Evolutionary conservation across 2,888 invertebrate species (phyloP).

Genomic region (Melinaea menophilus): DNA sequence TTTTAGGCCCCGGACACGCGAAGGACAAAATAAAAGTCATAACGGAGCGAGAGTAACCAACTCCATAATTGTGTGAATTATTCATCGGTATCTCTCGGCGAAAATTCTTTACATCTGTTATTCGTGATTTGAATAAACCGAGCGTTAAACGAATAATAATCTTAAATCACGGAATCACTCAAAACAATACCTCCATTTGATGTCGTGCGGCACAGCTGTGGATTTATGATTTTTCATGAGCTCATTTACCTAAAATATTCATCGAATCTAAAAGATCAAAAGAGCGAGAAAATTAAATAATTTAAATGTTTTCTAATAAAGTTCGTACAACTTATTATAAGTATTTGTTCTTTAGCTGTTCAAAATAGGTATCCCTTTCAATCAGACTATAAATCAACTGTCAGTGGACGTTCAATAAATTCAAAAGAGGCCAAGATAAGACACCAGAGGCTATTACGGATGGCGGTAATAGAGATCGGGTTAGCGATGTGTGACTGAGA

Average conservation of each 20-base stretch:
- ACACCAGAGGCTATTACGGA: slow-evolving; percentile 43
- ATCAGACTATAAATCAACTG: slow-evolving; percentile 53
- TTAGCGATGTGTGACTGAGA: slow-evolving; percentile 45
- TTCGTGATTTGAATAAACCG: slow-evolving; percentile 32
- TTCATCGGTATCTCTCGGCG: slow-evolving; percentile 51
- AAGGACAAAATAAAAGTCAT: slow-evolving; percentile 68
- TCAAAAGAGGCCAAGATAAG: slow-evolving; percentile 50
- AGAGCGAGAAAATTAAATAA: background rate
- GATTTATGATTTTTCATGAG: slow-evolving; percentile 12
- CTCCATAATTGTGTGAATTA: slow-evolving; percentile 54
- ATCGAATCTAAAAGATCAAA: background rate
- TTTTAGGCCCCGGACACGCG: slow-evolving; percentile 40
- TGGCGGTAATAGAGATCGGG: slow-evolving; percentile 51
- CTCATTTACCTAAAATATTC: slow-evolving; percentile 11
- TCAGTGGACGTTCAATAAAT: slow-evolving; percentile 48
- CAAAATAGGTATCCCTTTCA: slow-evolving; percentile 42
- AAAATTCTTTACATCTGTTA: slow-evolving; percentile 35
- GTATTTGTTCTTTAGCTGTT: slow-evolving; percentile 44
- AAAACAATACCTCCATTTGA: slow-evolving; percentile 22
- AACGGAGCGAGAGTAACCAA: slow-evolving; percentile 57
- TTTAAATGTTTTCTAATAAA: background rate
- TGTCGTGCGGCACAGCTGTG: slow-evolving; percentile 17
- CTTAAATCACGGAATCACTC: slow-evolving; percentile 20
- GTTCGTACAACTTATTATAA: background rate
- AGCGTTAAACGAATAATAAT: slow-evolving; percentile 23